Percentiles rank a stretch among this genome's conserved stretches.
Conservation (phyloP, 2,797 vertebrate species). For the Morus bassanus region DNA sequence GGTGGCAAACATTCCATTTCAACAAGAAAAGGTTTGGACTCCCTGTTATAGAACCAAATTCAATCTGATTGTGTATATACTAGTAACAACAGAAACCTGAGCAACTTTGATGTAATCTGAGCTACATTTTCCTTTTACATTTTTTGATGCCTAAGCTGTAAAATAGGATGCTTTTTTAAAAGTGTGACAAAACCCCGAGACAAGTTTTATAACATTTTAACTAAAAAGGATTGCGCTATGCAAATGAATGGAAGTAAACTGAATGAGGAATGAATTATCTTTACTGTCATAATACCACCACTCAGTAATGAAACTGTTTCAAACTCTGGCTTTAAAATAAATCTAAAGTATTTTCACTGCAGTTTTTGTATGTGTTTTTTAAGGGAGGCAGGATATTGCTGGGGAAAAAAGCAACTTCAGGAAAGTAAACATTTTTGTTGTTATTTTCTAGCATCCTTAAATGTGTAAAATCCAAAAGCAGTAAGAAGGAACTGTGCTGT, state of each 20-base stretch:
- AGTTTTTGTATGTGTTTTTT: background rate
- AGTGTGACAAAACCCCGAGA: conserved; percentile 29
- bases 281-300: background rate
- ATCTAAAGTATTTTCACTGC: background rate
- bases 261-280: conserved; percentile 45
- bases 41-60: background rate
- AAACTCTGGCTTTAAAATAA: conserved; percentile 10
- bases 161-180: conserved; percentile 19
- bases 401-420: fast-evolving
- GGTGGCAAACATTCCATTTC: background rate
- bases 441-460: background rate
- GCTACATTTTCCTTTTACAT: background rate
- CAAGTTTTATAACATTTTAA: conserved; percentile 41
- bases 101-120: conserved; percentile 13
- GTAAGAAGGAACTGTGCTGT: background rate
- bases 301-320: conserved; percentile 26
- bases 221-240: conserved; percentile 31
- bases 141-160: conserved; percentile 16
- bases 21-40: background rate
- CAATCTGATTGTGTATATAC: background rate
- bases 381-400: background rate
- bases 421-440: background rate
- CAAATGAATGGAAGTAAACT: conserved; percentile 29
- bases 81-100: conserved; percentile 9
- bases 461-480: background rate